Conservation (phyloP, 2,888 invertebrate genomes). For the Chloroclystis v-ata region DNA sequence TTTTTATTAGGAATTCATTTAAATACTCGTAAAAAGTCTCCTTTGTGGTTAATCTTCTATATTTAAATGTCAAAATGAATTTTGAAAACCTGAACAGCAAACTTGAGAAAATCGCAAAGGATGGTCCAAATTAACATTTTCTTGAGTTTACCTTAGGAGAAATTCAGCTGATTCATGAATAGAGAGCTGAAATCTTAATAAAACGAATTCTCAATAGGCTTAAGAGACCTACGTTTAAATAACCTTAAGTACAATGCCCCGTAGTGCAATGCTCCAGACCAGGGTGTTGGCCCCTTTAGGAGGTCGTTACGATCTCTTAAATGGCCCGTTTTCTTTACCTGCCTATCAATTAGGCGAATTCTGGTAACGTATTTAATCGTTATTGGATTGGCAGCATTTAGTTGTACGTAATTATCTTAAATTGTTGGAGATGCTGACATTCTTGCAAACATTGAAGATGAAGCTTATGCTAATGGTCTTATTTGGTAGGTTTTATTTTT, state of each 20-base stretch:
- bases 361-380: not conserved
- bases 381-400: not conserved
- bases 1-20: too few species aligned
- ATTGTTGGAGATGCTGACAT: not conserved
- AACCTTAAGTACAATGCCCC: slow-evolving; percentile 13
- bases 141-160: too few species aligned
- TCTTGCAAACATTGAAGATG: not conserved
- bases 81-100: too few species aligned
- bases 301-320: slow-evolving; percentile 6
- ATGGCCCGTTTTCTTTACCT: slow-evolving; percentile 10
- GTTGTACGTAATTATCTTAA: not conserved
- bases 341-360: slow-evolving; percentile 1
- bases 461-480: too few species aligned
- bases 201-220: not conserved
- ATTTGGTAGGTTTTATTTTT: too few species aligned
- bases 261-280: slow-evolving; percentile 14
- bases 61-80: too few species aligned
- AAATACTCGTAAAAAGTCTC: too few species aligned
- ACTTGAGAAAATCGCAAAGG: too few species aligned
- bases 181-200: not conserved
- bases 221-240: slow-evolving; percentile 18
- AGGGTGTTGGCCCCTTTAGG: slow-evolving; percentile 8
- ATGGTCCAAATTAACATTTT: too few species aligned
- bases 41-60: too few species aligned
- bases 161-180: not conserved